Evolutionary conservation across 2,113 vertebrate genomes (phyloP).

Genomic region (Spilogale gracilis): DNA sequence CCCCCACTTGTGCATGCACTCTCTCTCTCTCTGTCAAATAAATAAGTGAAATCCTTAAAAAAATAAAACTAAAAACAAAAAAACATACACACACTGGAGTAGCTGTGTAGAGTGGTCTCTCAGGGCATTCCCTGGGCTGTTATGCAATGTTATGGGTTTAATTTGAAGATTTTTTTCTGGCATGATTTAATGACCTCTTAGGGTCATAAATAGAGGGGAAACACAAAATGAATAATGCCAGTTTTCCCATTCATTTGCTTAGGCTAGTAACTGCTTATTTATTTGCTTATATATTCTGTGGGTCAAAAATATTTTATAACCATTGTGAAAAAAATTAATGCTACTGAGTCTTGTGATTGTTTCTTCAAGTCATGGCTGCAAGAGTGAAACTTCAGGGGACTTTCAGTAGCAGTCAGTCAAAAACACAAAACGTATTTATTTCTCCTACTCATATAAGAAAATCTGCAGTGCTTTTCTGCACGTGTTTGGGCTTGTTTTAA

Average conservation of each 20-base stretch:
- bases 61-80: too few relatives aligned
- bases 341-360: not conserved
- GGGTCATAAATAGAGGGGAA: not conserved
- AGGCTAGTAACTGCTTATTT: not conserved
- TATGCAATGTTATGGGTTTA: not conserved
- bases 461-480: not conserved
- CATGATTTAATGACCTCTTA: constrained; percentile 1
- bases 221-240: not conserved
- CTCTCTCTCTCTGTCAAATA: too few relatives aligned
- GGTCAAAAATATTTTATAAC: not conserved
- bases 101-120: not conserved
- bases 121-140: not conserved
- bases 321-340: not conserved
- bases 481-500: not conserved
- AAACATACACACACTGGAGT: too few relatives aligned
- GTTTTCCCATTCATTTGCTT: not conserved
- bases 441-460: not conserved
- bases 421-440: constrained; percentile 4
- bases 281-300: not conserved
- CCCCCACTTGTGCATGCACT: too few relatives aligned
- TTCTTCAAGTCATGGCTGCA: not conserved
- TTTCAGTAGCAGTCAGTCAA: not conserved
- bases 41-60: too few relatives aligned
- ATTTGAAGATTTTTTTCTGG: not conserved
- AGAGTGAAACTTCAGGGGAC: not conserved